Evolutionary conservation across 2,797 vertebrate species (phyloP).

Genomic region (Bovichtus variegatus): DNA sequence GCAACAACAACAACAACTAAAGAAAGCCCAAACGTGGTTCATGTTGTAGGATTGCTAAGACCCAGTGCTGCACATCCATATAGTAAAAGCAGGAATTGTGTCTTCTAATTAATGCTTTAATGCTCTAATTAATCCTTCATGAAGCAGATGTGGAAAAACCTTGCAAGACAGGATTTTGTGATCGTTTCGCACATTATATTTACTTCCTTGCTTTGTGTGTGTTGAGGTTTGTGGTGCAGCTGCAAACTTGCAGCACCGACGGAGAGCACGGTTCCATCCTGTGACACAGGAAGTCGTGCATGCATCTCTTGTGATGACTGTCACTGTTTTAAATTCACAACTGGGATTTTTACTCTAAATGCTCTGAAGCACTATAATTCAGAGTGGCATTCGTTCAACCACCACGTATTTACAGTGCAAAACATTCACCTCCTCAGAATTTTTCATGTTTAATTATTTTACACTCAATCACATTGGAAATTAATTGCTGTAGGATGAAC

Average conservation of each 20-base stretch:
- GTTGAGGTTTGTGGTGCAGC: constrained; percentile 1
- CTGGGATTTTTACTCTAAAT: neutral
- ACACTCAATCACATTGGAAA: neutral
- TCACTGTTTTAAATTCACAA: neutral
- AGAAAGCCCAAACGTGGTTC: neutral
- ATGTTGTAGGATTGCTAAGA: neutral
- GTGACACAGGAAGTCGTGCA: constrained; percentile 5
- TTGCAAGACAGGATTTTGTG: neutral
- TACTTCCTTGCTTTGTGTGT: neutral
- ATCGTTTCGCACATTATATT: neutral
- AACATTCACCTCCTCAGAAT: neutral
- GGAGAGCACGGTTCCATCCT: neutral
- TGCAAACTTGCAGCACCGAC: constrained; percentile 20
- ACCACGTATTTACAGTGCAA: neutral
- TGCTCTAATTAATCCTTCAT: rapidly evolving
- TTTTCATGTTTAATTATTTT: neutral
- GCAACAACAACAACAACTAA: neutral
- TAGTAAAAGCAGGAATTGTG: neutral
- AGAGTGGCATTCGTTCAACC: neutral
- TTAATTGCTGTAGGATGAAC: neutral
- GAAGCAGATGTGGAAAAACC: neutral
- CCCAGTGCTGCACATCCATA: neutral
- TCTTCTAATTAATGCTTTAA: neutral
- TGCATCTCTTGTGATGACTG: neutral
- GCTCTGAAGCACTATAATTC: neutral